phyloP scores from a whole-genome alignment of 2,888 invertebrate genomes.

The Hemistola chrysoprasaria region DNA sequence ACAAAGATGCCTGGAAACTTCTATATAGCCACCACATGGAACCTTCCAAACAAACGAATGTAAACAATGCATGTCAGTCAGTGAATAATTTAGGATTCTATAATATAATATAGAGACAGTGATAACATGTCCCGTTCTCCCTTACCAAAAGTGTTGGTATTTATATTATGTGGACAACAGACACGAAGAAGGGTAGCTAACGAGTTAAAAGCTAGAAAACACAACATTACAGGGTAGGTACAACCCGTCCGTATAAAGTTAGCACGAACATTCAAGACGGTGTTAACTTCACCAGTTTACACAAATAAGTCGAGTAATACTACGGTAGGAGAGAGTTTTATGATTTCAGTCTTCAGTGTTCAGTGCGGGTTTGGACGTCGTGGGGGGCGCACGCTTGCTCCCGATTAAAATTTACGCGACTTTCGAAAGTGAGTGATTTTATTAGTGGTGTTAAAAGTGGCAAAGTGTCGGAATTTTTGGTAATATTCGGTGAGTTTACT shows the following conservation, averaged over 20 bases:
- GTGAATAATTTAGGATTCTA: no score
- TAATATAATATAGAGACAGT: no score
- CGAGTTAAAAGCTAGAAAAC: no score
- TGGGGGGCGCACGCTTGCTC: constrained; percentile 43
- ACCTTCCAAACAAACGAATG: no score
- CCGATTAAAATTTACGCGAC: constrained; percentile 42
- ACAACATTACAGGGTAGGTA: constrained; percentile 22
- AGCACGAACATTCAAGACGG: constrained; percentile 23
- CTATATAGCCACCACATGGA: no score
- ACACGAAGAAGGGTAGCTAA: no score
- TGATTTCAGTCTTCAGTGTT: constrained; percentile 48
- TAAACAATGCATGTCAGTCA: no score
- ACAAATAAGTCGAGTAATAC: constrained; percentile 53
- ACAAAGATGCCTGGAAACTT: no score
- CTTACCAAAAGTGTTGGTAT: no score
- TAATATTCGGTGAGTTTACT: constrained; percentile 22
- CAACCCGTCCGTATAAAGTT: constrained; percentile 27
- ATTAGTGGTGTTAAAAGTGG: constrained; percentile 29
- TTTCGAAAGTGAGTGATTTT: constrained; percentile 38
- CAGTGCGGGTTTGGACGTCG: constrained; percentile 54
- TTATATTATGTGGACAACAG: no score
- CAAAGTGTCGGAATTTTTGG: constrained; percentile 32
- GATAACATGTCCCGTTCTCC: no score
- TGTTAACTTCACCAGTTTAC: constrained; percentile 16
- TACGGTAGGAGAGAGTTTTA: constrained; percentile 53